phyloP scores from a whole-genome alignment of 2,113 vertebrate genomes.

The Zosterops hypoxanthus region DNA sequence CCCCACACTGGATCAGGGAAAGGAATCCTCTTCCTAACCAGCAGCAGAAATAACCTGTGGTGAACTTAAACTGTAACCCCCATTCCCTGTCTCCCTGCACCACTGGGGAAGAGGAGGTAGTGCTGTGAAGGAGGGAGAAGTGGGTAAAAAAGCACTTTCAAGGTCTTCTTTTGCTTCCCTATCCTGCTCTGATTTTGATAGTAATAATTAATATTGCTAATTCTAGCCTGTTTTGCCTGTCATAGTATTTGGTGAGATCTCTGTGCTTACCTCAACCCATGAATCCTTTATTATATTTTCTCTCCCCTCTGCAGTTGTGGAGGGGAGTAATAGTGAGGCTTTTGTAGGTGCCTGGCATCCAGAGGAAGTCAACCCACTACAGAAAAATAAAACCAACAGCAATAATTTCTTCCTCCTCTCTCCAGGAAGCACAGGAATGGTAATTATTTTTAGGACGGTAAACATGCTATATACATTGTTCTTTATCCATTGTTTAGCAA shows the following conservation, averaged over 20 bases:
- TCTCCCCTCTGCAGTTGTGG: background rate
- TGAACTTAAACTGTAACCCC: background rate
- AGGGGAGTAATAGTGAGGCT: background rate
- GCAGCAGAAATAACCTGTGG: background rate
- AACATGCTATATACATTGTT: background rate
- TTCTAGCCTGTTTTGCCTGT: background rate
- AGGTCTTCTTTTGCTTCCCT: background rate
- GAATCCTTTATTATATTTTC: background rate
- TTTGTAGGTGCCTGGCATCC: background rate
- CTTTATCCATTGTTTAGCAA: background rate
- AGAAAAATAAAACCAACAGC: rapidly evolving
- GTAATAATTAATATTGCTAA: background rate
- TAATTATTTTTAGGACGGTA: background rate
- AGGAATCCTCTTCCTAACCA: background rate
- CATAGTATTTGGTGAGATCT: background rate
- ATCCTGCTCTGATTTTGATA: background rate
- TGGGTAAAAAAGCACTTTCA: background rate
- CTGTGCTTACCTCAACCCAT: background rate
- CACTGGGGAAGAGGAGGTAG: background rate
- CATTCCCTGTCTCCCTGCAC: background rate
- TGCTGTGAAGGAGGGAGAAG: background rate
- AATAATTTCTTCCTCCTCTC: background rate
- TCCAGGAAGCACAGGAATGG: background rate
- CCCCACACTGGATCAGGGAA: background rate
- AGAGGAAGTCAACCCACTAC: rapidly evolving